These are phyloP conservation scores for Antrozous pallidus DNA, from an alignment of 2,797 vertebrate species.

Conservation along the genomic window DNA sequence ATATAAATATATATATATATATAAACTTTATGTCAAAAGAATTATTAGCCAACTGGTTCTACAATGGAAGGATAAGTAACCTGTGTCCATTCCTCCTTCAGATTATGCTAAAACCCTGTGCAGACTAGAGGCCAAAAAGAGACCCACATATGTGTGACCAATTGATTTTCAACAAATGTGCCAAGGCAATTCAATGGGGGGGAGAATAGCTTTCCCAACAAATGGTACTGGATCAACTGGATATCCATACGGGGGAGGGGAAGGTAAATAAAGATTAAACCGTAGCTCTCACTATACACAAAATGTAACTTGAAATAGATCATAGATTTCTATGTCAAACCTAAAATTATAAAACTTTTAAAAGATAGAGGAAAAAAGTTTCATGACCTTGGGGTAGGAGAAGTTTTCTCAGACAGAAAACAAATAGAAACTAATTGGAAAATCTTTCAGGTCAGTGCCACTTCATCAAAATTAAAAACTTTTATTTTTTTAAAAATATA, in stretches of 20 bases:
- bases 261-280: fast-evolving
- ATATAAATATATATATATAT: too few relatives aligned
- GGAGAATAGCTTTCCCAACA: not conserved
- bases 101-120: not conserved
- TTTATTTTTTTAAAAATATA: not conserved
- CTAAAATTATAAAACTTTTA: not conserved
- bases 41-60: not conserved
- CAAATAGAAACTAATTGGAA: not conserved
- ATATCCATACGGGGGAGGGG: fast-evolving
- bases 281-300: not conserved
- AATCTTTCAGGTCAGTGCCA: not conserved
- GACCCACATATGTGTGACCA: too few relatives aligned
- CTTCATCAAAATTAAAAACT: not conserved
- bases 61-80: not conserved
- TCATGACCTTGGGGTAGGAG: not conserved
- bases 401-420: slow-evolving; percentile 4
- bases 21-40: not conserved
- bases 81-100: not conserved
- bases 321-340: not conserved
- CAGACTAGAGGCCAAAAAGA: not conserved
- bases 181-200: not conserved
- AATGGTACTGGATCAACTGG: not conserved
- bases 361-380: not conserved
- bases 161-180: not conserved
- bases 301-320: not conserved